These are phyloP conservation scores for Synergus japonicus DNA, from an alignment of 2,888 invertebrate species.

Conservation along the genomic window DNA sequence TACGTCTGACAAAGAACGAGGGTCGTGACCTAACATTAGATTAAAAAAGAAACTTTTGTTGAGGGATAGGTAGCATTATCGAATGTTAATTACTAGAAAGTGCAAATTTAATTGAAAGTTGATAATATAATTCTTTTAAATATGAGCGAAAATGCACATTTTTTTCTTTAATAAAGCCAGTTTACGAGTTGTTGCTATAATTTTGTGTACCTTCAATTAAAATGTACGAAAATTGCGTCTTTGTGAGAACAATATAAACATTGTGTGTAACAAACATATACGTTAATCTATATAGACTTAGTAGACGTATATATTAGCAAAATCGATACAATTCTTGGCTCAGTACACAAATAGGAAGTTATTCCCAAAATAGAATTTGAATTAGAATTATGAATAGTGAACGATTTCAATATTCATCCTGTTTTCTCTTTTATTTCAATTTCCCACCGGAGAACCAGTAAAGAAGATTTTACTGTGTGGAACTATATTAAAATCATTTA, in stretches of 20 bases:
- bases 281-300: neutral
- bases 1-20: neutral
- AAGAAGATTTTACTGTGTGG: neutral
- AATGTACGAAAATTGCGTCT: neutral
- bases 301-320: neutral
- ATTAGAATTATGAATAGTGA: neutral
- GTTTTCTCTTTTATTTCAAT: neutral
- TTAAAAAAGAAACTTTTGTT: neutral
- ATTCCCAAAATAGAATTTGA: neutral
- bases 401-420: neutral
- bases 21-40: neutral
- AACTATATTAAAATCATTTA: neutral
- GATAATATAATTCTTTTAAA: neutral
- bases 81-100: neutral
- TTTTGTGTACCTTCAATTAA: neutral
- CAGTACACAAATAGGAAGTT: neutral
- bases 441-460: neutral
- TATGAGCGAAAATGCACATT: neutral
- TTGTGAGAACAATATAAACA: neutral
- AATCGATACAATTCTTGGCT: neutral
- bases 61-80: neutral
- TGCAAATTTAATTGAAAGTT: neutral
- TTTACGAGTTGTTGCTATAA: neutral
- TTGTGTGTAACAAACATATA: neutral
- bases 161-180: neutral